phyloP scores from a whole-genome alignment of 2,797 vertebrate species.

The Myotis daubentonii region DNA sequence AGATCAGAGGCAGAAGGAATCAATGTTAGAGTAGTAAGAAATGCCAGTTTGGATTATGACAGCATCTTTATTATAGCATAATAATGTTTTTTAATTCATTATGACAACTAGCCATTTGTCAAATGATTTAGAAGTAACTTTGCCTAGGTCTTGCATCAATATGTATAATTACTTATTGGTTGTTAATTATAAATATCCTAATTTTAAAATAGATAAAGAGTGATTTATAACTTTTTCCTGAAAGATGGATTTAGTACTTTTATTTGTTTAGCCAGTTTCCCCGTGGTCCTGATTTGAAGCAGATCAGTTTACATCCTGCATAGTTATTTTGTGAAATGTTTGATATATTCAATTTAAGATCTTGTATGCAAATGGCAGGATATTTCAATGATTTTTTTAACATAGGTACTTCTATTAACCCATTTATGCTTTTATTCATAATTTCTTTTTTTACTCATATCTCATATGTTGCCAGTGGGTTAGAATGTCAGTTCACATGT shows the following conservation, averaged over 20 bases:
- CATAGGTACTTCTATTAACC: background rate
- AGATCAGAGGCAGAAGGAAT: background rate
- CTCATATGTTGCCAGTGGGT: background rate
- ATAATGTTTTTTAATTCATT: conserved; percentile 51
- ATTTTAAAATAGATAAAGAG: conserved; percentile 1
- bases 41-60: background rate
- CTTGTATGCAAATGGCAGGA: background rate
- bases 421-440: background rate
- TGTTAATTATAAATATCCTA: background rate
- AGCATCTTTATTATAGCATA: background rate
- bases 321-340: conserved; percentile 22
- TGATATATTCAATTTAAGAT: conserved; percentile 5
- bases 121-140: conserved; percentile 28
- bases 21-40: conserved; percentile 1
- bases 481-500: background rate
- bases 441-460: background rate
- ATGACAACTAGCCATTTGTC: background rate
- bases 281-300: background rate
- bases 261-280: background rate
- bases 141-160: background rate
- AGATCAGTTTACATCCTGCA: background rate
- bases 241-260: background rate
- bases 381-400: conserved; percentile 11
- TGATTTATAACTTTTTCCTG: conserved; percentile 9
- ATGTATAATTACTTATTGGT: background rate